Evolutionary conservation across 53 echinoderm and acorn worm species (phyloP), one percentile per base, ranked within the genome.

Genomic region (Crossaster papposus): DNA sequence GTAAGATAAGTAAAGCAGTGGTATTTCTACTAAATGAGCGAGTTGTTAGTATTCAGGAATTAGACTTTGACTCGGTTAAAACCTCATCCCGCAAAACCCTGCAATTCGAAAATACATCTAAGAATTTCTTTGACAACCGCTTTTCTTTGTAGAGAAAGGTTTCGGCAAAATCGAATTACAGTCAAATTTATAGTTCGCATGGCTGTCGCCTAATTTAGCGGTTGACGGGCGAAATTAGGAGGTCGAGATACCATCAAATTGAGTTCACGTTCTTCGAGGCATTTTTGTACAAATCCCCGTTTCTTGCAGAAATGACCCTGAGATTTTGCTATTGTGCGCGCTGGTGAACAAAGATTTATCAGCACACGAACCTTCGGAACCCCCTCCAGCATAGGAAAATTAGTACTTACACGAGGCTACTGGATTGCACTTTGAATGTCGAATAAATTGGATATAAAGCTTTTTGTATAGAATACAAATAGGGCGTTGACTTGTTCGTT

Each of bases 251-350:
- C 28, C 36, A 34, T 73, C 28, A 32, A 73, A 73, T 34, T 73
- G 74, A 12, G 74, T 33, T 34, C 30, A 73, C 34, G 34, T 73
- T 73, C 34, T 33, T 32, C 1, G 18, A 31, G 35, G 35, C 74
- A 18, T 34, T 9, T 17, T 70, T n/a, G 58, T 30, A 17, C 22
- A 73, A 44, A 73, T 73, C 74, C 30, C 9, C 2, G 17, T 28
- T 9, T 14, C 74, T 73, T 12, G 74, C 74, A 34, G 74, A 73
- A 33, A 34, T 32, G 33, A 73, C 74, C 74, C 74, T 73, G 74
- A 36, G 74, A 73, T 2, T 70, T 73, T 73, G 14, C 34, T 20
- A 34, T 73, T 18, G 74, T 68, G 68, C 68, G 3, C 13, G 74
- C 36, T 13, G 14, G 34, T 33, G 30, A n/a, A 36, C 36, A 36